A percentile compares a stretch with the other conserved stretches of the same genome.
Conservation (phyloP, 1,140 invertebrate genomes). For the Acromyrmex charruanus region DNA sequence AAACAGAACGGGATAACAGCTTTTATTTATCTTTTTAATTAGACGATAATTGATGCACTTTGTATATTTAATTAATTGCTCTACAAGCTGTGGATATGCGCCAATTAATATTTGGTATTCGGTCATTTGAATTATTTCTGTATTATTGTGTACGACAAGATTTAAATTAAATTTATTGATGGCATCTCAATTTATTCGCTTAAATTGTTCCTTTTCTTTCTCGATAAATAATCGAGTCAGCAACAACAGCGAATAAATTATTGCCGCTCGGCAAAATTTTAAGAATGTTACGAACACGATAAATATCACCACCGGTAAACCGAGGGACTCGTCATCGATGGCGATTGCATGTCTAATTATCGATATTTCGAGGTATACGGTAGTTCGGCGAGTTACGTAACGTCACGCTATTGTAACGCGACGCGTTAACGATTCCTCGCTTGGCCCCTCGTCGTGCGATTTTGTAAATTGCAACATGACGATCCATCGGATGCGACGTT, state of each 20-base stretch:
- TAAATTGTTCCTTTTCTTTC: background rate
- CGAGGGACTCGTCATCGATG: background rate
- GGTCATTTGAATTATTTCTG: constrained; percentile 33
- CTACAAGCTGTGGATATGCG: background rate
- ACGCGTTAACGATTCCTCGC: background rate
- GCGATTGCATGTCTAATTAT: constrained; percentile 34
- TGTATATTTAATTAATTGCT: constrained; percentile 34
- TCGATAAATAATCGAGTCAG: constrained; percentile 10
- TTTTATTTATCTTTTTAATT: constrained; percentile 39
- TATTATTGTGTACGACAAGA: background rate
- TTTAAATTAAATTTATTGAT: constrained; percentile 35
- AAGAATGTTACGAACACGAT: constrained; percentile 15
- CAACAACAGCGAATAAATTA: background rate
- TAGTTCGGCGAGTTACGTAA: constrained; percentile 36
- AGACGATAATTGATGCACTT: background rate
- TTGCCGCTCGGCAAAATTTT: background rate
- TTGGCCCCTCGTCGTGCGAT: background rate
- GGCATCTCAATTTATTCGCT: background rate
- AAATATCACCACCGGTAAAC: background rate
- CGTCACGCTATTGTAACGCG: constrained; percentile 24
- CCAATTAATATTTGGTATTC: constrained; percentile 34
- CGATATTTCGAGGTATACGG: constrained; percentile 11
- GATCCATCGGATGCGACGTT: background rate
- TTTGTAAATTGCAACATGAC: constrained; percentile 42
- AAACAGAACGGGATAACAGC: background rate